Evolutionary conservation across 2,113 vertebrate genomes (phyloP), one percentile per base, ranked within the genome.

Genomic region (Myotis davidii): DNA sequence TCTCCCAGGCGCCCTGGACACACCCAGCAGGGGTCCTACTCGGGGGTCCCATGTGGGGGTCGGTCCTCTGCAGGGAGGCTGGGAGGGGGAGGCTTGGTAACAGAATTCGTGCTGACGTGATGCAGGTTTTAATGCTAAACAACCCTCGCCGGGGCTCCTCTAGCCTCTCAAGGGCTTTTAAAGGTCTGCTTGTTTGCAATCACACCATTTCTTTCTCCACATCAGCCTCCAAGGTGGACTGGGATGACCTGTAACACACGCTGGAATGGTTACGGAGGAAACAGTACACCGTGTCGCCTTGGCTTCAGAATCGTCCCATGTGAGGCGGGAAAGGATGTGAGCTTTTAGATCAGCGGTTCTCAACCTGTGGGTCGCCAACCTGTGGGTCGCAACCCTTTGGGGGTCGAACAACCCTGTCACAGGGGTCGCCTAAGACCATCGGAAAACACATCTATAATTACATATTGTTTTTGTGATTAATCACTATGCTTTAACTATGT

Each of bases 101-200:
- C 1, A 86, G 94, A 91, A 95, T 97, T 97, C 95, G 94, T 95
- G 94, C 85, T 96, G 92, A 97, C 72, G 92, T 84, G 90, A 95
- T 84, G 78, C 92, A 94, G 95, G 79, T 93, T 95, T 96, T 70
- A 84, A 88, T 65, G 94, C 88, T 82, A 94, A 97, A 92, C 59
- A 93, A 87, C 20, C 7, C 45, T 94, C 77, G 69, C 67, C 84
- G 45, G 83, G 65, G 64, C 78, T 91, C 59, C 94, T 88, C 48
- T 96, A 42, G 25, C 77, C 76, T 86, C 56, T 34, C 69, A 91
- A 67, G 70, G 79, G 37, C 59, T 96, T 95, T 96, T n/a, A 85
- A 74, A 84, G 88, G 74, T 74, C 74, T 94, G 78, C 85, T 89
- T 96, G 90, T 92, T 82, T 76, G 54, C 2, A 76, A 88, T 9